Conservation (phyloP, 2,888 invertebrate species). For the Nephrotoma flavescens region DNA sequence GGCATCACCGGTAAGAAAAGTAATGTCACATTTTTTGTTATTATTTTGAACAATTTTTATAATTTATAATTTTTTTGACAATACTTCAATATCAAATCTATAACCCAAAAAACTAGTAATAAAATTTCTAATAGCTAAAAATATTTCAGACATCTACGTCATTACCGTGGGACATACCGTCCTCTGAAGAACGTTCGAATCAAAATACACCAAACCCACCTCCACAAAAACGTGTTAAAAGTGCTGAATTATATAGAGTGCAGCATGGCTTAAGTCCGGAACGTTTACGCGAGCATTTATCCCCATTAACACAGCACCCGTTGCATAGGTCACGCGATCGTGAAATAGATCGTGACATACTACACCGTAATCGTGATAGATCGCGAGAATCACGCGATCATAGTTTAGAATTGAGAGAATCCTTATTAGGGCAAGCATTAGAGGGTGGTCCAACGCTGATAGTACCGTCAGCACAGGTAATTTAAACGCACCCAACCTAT, state of each 20-base stretch:
- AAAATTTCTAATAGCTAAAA: constrained; percentile 19
- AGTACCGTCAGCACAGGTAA: constrained; percentile 7
- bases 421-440: constrained; percentile 60
- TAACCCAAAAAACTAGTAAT: background rate
- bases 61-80: constrained; percentile 6
- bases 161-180: constrained; percentile 42
- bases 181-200: constrained; percentile 38
- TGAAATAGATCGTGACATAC: constrained; percentile 17
- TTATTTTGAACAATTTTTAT: background rate
- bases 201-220: constrained; percentile 38
- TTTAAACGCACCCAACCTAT: background rate
- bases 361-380: constrained; percentile 15
- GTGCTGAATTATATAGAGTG: constrained; percentile 51
- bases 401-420: constrained; percentile 52
- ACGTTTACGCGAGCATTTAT: constrained; percentile 30
- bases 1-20: constrained; percentile 33
- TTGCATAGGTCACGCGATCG: constrained; percentile 26
- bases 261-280: constrained; percentile 38
- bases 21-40: constrained; percentile 8
- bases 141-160: constrained; percentile 39
- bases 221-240: constrained; percentile 55
- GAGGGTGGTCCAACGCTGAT: constrained; percentile 50
- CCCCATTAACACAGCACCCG: constrained; percentile 26
- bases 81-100: background rate
- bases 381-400: constrained; percentile 34